Conservation (phyloP, 2,797 vertebrate genomes). For the Australoheros facetus region DNA sequence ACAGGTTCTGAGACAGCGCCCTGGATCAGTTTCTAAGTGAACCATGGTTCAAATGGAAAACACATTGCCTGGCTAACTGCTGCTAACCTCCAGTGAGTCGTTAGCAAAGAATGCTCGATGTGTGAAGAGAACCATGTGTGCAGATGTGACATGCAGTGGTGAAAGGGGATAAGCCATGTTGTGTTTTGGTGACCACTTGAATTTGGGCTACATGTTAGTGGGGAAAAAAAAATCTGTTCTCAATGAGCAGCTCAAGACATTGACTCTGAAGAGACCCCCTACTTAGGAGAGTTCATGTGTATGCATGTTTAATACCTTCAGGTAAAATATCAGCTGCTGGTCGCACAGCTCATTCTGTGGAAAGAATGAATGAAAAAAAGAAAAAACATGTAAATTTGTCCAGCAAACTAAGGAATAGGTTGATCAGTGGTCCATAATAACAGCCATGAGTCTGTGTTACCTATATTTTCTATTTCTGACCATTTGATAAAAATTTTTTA, state of each 20-base stretch:
- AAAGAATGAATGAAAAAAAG: background rate
- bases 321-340: background rate
- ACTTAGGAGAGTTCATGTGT: background rate
- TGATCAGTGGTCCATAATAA: background rate
- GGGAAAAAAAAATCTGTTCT: background rate
- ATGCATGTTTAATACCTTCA: background rate
- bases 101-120: conserved; percentile 63
- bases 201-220: conserved; percentile 14
- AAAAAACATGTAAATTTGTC: background rate
- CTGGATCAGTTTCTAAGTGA: conserved; percentile 55
- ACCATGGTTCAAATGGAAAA: conserved; percentile 59
- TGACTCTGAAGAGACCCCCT: background rate
- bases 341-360: background rate
- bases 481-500: background rate
- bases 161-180: conserved; percentile 57
- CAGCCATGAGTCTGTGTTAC: background rate
- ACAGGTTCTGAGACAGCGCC: conserved; percentile 37
- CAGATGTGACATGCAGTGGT: conserved; percentile 53
- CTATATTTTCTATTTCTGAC: background rate
- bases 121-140: conserved; percentile 71
- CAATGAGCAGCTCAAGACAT: background rate
- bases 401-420: background rate
- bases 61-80: conserved; percentile 57
- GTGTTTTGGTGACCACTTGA: conserved; percentile 41
- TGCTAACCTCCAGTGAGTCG: conserved; percentile 68